Base-by-base conservation (phyloP, 1,140 invertebrate species). In the Aphelenchoides besseyi region DNA sequence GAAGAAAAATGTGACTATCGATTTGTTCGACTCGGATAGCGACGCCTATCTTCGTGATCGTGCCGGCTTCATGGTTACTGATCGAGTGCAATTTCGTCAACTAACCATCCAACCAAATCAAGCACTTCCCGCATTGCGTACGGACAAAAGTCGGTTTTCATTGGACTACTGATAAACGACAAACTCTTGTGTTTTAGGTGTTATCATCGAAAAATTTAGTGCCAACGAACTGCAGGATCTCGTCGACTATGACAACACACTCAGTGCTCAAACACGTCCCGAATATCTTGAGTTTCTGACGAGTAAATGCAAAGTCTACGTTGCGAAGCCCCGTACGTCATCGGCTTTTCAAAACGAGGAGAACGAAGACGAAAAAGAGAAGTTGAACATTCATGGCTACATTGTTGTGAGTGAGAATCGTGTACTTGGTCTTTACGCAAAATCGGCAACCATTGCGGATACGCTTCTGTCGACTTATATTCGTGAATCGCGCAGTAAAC, bases 1-100 rank as follows among this genome's bases (percentile, higher is more conserved):
- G 2, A 83, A 81, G 69, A 82, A 82, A 62, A 82, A 82, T 66
- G 71, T 84, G 9, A 82, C 81, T n/a, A 84, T 82, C 48, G 81
- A 82, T 57, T 55, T 84, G 5, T 84, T 82, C 59, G 82, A 80
- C 48, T 72, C 77, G 18, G 69, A 69, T 35, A 18, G 68, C 12
- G 72, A 80, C 54, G 35, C 68, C 9, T 59, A 64, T n/a, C 71
- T 81, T 59, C 76, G 81, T 8, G 82, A 82, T 52, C 70, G 73
- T 59, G 78, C 73, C 59, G 81, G 81, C 1, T 82, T 82, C 70
- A 76, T 84, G 53, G 82, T 82, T 26, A 71, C 82, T 23, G 81
- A 82, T 55, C 71, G 79, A 30, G 63, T 74, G 36, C 73, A 74
- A 36, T 73, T 81, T 18, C 64, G 73, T 32, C 80, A 82, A 48